Evolutionary conservation across 2,113 vertebrate species (phyloP).

Genomic region (Osmerus eperlanus): DNA sequence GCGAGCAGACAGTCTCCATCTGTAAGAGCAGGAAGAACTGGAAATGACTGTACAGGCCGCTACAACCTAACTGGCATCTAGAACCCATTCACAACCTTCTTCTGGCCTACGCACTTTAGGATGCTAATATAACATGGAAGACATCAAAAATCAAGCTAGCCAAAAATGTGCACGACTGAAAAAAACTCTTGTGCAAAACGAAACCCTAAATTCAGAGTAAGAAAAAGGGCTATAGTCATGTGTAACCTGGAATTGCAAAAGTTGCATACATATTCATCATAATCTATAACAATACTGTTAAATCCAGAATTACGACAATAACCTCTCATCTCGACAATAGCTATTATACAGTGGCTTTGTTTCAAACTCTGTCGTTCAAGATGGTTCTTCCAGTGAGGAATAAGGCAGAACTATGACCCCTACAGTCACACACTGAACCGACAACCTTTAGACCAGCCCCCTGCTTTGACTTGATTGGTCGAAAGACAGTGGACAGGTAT

Average conservation of each 20-base stretch:
- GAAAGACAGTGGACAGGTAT: neutral
- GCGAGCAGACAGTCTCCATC: conserved; percentile 23
- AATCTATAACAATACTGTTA: no score
- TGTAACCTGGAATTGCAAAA: no score
- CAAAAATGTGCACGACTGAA: conserved; percentile 16
- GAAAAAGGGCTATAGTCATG: no score
- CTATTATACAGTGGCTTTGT: neutral
- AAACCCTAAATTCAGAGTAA: neutral
- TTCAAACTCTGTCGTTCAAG: neutral
- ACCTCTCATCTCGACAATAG: no score
- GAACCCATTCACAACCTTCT: neutral
- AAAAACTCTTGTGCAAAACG: conserved; percentile 23
- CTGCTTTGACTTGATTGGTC: neutral
- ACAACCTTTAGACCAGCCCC: conserved; percentile 47
- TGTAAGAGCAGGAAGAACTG: conserved; percentile 46
- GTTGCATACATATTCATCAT: conserved; percentile 29
- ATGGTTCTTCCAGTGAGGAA: conserved; percentile 55
- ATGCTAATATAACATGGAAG: conserved; percentile 45
- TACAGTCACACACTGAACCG: conserved; percentile 61
- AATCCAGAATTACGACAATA: no score
- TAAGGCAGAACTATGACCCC: conserved; percentile 77
- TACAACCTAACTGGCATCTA: conserved; percentile 13
- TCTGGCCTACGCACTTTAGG: conserved; percentile 1
- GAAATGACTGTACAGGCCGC: conserved; percentile 17
- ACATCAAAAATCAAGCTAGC: conserved; percentile 32